Conservation (phyloP, 2,797 vertebrate genomes). For the Hippoglossus hippoglossus region DNA sequence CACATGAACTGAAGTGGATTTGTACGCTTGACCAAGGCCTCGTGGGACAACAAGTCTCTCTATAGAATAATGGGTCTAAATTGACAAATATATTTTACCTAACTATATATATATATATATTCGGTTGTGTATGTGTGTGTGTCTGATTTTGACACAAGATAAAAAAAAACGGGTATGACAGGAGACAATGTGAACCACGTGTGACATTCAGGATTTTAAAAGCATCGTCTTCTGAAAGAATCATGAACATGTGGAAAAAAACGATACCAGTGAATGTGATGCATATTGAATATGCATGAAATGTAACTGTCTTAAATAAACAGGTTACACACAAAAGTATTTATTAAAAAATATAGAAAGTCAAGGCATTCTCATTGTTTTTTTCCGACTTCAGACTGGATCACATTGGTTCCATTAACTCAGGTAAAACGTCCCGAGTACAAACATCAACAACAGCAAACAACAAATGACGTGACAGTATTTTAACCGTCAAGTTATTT, state of each 20-base stretch:
- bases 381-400: slow-evolving; percentile 35
- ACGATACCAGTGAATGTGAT: slow-evolving; percentile 7
- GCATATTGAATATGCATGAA: slow-evolving; percentile 23
- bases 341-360: slow-evolving; percentile 91
- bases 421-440: slow-evolving; percentile 30
- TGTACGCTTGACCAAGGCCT: slow-evolving; percentile 3
- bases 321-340: slow-evolving; percentile 86
- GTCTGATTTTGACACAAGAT: slow-evolving; percentile 16
- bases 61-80: not conserved
- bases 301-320: slow-evolving; percentile 30
- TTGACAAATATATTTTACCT: not conserved
- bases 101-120: slow-evolving; percentile 9
- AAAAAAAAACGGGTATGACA: slow-evolving; percentile 7
- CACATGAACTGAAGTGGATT: not conserved
- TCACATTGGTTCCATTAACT: slow-evolving; percentile 26
- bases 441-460: slow-evolving; percentile 63
- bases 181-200: no score
- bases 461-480: slow-evolving; percentile 40
- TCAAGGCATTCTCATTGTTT: slow-evolving; percentile 86
- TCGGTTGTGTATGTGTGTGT: slow-evolving; percentile 3
- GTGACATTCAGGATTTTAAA: no score
- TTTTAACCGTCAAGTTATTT: slow-evolving; percentile 50
- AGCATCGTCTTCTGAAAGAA: not conserved
- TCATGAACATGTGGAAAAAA: not conserved
- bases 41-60: not conserved